Percentiles rank a stretch among this genome's conserved stretches.
Evolutionary conservation across 1,140 invertebrate species (phyloP).

Genomic region (Neodiprion lecontei): DNA sequence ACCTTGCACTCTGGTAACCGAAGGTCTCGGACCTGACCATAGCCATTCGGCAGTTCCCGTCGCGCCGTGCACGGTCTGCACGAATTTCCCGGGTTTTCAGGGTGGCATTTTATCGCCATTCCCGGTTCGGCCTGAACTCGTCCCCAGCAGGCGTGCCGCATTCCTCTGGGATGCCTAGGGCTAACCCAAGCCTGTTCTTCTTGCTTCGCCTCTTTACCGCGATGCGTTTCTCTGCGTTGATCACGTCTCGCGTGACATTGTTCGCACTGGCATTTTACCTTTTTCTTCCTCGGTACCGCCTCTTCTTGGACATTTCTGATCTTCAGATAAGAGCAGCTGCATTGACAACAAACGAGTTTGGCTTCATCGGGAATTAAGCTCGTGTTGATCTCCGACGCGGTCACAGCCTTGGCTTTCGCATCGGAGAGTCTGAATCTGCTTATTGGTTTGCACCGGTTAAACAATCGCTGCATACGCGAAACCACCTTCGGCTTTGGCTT

Average conservation of each 20-base stretch:
- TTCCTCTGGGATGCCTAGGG: neutral
- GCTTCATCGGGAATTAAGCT: constrained; percentile 8
- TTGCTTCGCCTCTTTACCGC: neutral
- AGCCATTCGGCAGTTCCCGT: neutral
- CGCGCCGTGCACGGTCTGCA: too few relatives aligned
- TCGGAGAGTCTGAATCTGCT: neutral
- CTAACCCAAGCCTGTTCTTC: neutral
- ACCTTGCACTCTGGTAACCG: neutral
- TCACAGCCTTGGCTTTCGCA: neutral
- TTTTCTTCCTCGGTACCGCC: neutral
- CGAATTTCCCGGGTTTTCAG: too few relatives aligned
- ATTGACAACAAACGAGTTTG: constrained; percentile 25
- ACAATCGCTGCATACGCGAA: neutral
- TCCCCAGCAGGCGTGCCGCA: neutral
- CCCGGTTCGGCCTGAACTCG: neutral
- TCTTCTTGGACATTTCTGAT: neutral
- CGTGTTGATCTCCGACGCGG: neutral
- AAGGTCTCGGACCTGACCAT: neutral
- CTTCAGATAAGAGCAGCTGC: constrained; percentile 25
- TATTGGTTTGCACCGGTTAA: neutral
- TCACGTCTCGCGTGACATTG: neutral
- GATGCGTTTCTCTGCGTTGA: neutral
- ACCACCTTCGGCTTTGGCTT: neutral
- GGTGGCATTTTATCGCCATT: neutral
- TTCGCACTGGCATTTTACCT: neutral